phyloP scores from a whole-genome alignment of 2,797 vertebrate genomes.

The Gastrophryne carolinensis region DNA sequence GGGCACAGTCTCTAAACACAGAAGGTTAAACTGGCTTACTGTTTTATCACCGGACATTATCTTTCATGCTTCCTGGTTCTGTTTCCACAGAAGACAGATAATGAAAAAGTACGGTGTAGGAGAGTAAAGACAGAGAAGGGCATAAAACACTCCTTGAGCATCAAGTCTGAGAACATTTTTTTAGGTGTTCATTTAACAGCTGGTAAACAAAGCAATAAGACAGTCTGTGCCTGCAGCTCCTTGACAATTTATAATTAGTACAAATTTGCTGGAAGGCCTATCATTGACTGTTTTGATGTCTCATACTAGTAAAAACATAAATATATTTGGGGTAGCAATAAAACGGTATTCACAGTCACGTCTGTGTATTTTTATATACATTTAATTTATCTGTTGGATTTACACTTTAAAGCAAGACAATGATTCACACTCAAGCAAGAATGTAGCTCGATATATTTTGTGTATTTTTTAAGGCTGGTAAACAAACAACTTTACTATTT shows the following conservation, averaged over 20 bases:
- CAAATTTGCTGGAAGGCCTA: slow-evolving; percentile 51
- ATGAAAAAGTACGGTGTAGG: slow-evolving; percentile 33
- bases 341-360: too few relatives aligned
- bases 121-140: background rate
- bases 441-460: too few relatives aligned
- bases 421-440: too few relatives aligned
- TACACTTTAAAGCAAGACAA: too few relatives aligned
- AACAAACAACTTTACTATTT: background rate
- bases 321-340: too few relatives aligned
- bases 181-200: slow-evolving; percentile 52
- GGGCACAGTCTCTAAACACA: slow-evolving; percentile 55
- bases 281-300: background rate
- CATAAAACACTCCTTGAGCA: slow-evolving; percentile 50
- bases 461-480: background rate
- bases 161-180: slow-evolving; percentile 43
- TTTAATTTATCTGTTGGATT: too few relatives aligned
- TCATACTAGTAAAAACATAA: slow-evolving; percentile 42
- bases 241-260: slow-evolving; percentile 49
- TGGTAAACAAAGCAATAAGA: slow-evolving; percentile 30
- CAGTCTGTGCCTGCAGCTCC: slow-evolving; percentile 40
- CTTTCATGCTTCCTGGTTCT: slow-evolving; percentile 59
- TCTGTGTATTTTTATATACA: too few relatives aligned
- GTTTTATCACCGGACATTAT: slow-evolving; percentile 57
- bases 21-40: slow-evolving; percentile 58
- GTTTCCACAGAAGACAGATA: slow-evolving; percentile 53